phyloP scores from a whole-genome alignment of 2,113 vertebrate species.

The Toxotes chatareus region DNA sequence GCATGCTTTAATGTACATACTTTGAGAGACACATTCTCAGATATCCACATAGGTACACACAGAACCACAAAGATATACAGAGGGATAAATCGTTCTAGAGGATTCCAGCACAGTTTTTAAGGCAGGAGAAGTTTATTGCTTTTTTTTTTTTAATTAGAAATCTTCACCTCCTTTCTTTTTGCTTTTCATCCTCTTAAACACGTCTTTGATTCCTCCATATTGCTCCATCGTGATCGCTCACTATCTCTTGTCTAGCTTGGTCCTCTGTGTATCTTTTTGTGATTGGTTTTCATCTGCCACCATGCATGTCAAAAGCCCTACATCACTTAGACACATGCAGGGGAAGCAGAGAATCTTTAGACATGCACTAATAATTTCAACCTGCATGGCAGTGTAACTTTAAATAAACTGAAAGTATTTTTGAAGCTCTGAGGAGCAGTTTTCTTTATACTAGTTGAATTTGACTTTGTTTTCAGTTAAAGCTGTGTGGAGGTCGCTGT shows the following conservation, averaged over 20 bases:
- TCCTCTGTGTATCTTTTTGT: not conserved
- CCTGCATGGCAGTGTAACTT: not conserved
- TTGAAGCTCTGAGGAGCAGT: not conserved
- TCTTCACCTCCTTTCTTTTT: not conserved
- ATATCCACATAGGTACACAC: not conserved
- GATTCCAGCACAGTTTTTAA: not conserved
- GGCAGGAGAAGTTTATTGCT: not conserved
- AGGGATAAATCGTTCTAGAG: not conserved
- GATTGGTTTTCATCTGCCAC: constrained; percentile 18
- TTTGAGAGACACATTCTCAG: not conserved
- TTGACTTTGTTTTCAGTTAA: constrained; percentile 1
- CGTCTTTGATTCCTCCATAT: constrained; percentile 4
- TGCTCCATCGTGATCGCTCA: not conserved
- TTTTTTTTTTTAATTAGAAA: not conserved
- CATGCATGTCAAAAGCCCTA: not conserved
- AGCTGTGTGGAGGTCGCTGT: not conserved
- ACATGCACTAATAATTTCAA: not conserved
- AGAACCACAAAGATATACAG: not conserved
- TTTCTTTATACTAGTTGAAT: not conserved
- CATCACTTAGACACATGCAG: not conserved
- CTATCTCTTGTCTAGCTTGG: not conserved
- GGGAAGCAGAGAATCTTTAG: not conserved
- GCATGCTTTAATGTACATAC: constrained; percentile 2
- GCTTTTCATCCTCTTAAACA: not conserved
- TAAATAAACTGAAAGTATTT: not conserved